Evolutionary conservation across 2,888 invertebrate species (phyloP).

Genomic region (Agonopterix heracliana): DNA sequence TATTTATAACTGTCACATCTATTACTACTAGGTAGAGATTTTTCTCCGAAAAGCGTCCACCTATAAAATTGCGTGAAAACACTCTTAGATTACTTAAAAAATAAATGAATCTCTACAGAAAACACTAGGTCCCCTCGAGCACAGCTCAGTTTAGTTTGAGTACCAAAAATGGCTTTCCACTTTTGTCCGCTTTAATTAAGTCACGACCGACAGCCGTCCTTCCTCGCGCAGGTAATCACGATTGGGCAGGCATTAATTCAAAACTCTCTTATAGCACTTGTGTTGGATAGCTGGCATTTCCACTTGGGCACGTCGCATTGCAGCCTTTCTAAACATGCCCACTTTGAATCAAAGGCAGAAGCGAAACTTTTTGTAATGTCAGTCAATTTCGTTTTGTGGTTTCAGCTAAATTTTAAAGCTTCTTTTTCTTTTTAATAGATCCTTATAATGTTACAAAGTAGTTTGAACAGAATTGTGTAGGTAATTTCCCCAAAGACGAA

Average conservation of each 20-base stretch:
- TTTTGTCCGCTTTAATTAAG: constrained; percentile 50
- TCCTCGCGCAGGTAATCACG: constrained; percentile 52
- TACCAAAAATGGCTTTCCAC: constrained; percentile 10
- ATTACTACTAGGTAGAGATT: neutral
- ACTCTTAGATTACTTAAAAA: neutral
- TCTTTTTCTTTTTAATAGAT: neutral
- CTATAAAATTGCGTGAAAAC: too few relatives aligned
- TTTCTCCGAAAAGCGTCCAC: neutral
- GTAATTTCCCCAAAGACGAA: neutral
- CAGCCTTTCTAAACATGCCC: neutral
- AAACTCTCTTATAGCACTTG: constrained; percentile 37
- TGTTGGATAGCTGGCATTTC: constrained; percentile 39
- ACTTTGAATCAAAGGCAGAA: constrained; percentile 6
- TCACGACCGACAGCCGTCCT: constrained; percentile 44
- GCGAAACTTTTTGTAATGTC: neutral
- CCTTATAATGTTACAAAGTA: neutral
- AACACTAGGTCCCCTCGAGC: neutral
- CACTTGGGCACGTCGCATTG: constrained; percentile 50
- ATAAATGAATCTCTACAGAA: neutral
- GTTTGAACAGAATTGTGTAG: neutral
- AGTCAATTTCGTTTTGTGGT: neutral
- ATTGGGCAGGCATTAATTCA: constrained; percentile 56
- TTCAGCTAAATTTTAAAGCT: neutral
- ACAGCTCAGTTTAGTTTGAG: constrained; percentile 9
- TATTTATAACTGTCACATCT: neutral